Base-by-base conservation (phyloP, 2,113 vertebrate genomes). In the Cyanoderma ruficeps region DNA sequence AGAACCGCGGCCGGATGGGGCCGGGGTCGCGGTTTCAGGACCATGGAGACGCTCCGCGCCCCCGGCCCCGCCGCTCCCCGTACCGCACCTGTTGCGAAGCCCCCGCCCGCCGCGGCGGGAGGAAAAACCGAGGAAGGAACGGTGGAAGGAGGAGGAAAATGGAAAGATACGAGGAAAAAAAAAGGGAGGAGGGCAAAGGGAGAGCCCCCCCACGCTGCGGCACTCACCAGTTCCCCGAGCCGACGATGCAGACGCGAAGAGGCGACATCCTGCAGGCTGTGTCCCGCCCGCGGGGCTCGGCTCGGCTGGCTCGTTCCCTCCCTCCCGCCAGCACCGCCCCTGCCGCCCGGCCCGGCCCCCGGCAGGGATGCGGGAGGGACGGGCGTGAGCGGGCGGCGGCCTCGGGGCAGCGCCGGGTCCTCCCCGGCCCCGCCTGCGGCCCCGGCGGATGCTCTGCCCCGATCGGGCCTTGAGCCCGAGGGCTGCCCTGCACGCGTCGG, bases 171-270 rank as follows among this genome's bases (percentile, higher is more conserved):
- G 50, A 35, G 33, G 8, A 3, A 15, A 10, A 33, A 16, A 60
- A 19, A 60, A 9, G 15, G 25, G 8, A 63, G 4, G 7, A 21
- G 11, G 14, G 3, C 19, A 20, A 46, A 25, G 23, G 10, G 10
- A 65, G 37, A 65, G 44, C 15, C 46, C 41, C 46, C 33, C 81
- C 46, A 78, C 75, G n/a, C 82, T 55, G 89, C 81, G 81, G 56
- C 49, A 90, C 97, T 97, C 96, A 98, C 98, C 98, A 99, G 96
- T 98, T 99, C 70, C 98, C 98, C 25, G 98, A 98, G 87, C 98
- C 98, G n/a, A 99, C 91, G 97, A 99, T 98, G 97, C 98, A 98
- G 59, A 98, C 97, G 92, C 98, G 98, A 74, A 95, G 65, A 14
- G 81, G 72, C 11, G 97, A 88, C 97, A 97, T 97, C n/a, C 41